These are phyloP conservation scores for Denticeps clupeoides DNA, from an alignment of 2,797 vertebrate genomes.

Conservation along the genomic window DNA sequence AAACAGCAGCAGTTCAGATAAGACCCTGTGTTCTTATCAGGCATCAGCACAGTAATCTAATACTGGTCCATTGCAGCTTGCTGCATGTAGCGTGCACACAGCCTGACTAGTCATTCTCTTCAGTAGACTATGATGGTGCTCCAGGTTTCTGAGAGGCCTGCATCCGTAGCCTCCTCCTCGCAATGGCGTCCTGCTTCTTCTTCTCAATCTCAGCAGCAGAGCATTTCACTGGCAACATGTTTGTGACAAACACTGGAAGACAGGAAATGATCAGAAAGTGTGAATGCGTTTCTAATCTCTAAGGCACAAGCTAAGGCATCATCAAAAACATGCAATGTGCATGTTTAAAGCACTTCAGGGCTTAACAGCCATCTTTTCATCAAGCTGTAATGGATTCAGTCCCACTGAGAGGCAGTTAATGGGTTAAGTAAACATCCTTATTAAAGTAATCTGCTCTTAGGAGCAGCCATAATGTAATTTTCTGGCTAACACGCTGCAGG, in stretches of 20 bases:
- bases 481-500: conserved; percentile 9
- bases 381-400: conserved; percentile 5
- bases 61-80: conserved; percentile 5
- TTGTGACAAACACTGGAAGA: conserved; percentile 58
- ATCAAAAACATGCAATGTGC: too few relatives aligned
- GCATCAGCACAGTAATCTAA: too few relatives aligned
- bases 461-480: conserved; percentile 11
- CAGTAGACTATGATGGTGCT: conserved; percentile 27
- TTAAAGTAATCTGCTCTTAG: conserved; percentile 21
- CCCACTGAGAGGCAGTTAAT: conserved; percentile 16
- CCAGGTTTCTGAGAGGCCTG: conserved; percentile 48
- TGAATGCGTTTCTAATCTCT: background rate
- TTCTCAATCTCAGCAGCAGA: conserved; percentile 80
- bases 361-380: too few relatives aligned
- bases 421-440: conserved; percentile 26
- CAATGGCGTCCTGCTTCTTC: conserved; percentile 84
- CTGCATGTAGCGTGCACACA: background rate
- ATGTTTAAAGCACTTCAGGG: too few relatives aligned
- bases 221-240: conserved; percentile 61
- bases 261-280: too few relatives aligned
- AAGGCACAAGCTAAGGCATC: too few relatives aligned
- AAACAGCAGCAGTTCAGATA: too few relatives aligned
- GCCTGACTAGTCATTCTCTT: background rate
- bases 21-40: too few relatives aligned
- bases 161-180: conserved; percentile 67